These are phyloP conservation scores for Operophtera brumata DNA, from an alignment of 2,888 invertebrate species.

Conservation along the genomic window DNA sequence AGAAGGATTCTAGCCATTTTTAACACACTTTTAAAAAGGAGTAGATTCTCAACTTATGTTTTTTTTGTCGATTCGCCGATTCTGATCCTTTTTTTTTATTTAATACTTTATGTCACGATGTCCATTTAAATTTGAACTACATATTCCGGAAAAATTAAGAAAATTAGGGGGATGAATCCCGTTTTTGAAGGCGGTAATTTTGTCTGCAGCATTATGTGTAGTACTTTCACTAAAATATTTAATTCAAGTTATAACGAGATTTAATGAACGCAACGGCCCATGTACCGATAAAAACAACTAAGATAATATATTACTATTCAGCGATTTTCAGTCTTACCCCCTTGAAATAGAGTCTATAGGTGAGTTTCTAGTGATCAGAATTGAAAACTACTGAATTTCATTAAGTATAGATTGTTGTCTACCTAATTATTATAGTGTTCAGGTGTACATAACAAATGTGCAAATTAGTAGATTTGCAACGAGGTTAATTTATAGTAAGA, in stretches of 20 bases:
- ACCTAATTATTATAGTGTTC: constrained; percentile 25
- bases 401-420: constrained; percentile 18
- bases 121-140: no score
- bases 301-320: constrained; percentile 5
- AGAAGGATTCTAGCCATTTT: no score
- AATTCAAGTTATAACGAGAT: constrained; percentile 30
- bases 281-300: constrained; percentile 30
- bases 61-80: no score
- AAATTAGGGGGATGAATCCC: no score
- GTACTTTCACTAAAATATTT: constrained; percentile 37
- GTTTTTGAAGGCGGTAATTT: no score
- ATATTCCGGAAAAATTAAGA: no score
- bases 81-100: no score
- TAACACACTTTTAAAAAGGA: no score
- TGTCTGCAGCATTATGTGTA: background rate
- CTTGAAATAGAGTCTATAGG: background rate
- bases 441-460: constrained; percentile 11
- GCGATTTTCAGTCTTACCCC: constrained; percentile 2
- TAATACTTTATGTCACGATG: no score
- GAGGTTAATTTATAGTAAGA: constrained; percentile 3
- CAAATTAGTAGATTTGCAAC: constrained; percentile 12
- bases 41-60: no score
- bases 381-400: constrained; percentile 6
- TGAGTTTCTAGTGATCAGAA: background rate
- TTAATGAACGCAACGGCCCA: constrained; percentile 34